Percentiles rank a stretch among this genome's conserved stretches.
Conservation (phyloP, 2,113 vertebrate genomes). For the Clarias batrachus region DNA sequence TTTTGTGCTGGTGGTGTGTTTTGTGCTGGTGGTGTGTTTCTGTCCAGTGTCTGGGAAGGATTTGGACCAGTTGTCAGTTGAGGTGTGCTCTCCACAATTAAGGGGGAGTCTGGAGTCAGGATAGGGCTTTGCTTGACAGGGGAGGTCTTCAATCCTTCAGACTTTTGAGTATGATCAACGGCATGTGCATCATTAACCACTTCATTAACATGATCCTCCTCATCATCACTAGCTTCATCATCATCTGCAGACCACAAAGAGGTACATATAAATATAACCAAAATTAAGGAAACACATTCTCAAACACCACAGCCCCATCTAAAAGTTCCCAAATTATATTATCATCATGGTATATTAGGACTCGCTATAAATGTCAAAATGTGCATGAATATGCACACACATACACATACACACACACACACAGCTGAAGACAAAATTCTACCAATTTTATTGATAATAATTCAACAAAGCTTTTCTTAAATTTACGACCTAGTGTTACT, state of each 20-base stretch:
- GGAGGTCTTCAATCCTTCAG: slow-evolving; percentile 1
- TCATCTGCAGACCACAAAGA: slow-evolving; percentile 51
- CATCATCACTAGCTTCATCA: slow-evolving; percentile 53
- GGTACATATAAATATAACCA: not conserved
- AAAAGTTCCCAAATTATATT: not conserved
- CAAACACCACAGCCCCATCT: not conserved
- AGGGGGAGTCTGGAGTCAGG: slow-evolving; percentile 45
- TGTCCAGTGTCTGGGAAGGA: not conserved
- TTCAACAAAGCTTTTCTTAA: too few relatives aligned
- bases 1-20: not conserved
- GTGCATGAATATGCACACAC: too few relatives aligned
- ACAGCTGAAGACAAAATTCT: not conserved
- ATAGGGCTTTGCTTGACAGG: slow-evolving; percentile 26
- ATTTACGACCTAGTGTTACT: too few relatives aligned
- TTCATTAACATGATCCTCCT: slow-evolving; percentile 63
- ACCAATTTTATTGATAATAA: not conserved
- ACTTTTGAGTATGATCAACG: slow-evolving; percentile 12
- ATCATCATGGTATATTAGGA: not conserved
- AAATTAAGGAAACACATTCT: not conserved
- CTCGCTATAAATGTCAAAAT: not conserved
- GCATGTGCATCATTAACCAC: slow-evolving; percentile 60
- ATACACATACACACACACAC: not conserved
- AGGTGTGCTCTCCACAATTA: not conserved
- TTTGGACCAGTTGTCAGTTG: slow-evolving; percentile 6
- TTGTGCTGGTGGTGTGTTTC: too few relatives aligned